Evolutionary conservation across 2,113 vertebrate genomes (phyloP).

Genomic region (Myxocyprinus asiaticus): DNA sequence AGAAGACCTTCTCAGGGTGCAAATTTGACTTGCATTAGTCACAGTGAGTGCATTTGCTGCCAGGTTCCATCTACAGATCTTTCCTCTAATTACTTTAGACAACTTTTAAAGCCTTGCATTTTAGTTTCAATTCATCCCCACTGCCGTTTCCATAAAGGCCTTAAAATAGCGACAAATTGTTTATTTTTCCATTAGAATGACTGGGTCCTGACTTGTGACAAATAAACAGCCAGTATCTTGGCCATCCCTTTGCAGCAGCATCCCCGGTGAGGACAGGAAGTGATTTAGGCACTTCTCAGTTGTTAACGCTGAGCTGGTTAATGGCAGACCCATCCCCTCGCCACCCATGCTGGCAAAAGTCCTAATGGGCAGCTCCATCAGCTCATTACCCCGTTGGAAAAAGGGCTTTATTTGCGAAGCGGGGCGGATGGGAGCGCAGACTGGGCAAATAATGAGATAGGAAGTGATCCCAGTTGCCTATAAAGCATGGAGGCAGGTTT

Average conservation of each 20-base stretch:
- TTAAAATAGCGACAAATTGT: not conserved
- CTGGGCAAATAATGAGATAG: slow-evolving; percentile 64
- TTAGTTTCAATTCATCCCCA: not conserved
- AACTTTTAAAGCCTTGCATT: slow-evolving; percentile 7
- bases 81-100: slow-evolving; percentile 29
- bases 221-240: slow-evolving; percentile 48
- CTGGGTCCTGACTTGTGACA: slow-evolving; percentile 25
- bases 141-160: not conserved
- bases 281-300: slow-evolving; percentile 53
- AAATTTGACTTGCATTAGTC: slow-evolving; percentile 38
- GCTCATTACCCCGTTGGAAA: slow-evolving; percentile 68
- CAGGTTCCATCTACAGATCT: slow-evolving; percentile 26
- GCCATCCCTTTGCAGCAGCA: slow-evolving; percentile 36
- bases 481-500: slow-evolving; percentile 21
- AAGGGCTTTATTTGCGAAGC: slow-evolving; percentile 61
- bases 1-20: slow-evolving; percentile 12
- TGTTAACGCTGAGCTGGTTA: slow-evolving; percentile 61
- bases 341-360: slow-evolving; percentile 55
- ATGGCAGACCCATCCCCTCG: slow-evolving; percentile 37
- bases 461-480: slow-evolving; percentile 45
- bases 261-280: slow-evolving; percentile 28
- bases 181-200: not conserved
- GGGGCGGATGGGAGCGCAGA: slow-evolving; percentile 41
- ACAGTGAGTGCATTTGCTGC: slow-evolving; percentile 7
- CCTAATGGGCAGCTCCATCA: slow-evolving; percentile 65